These are phyloP conservation scores for Rhadina sibilatrix DNA, from an alignment of 2,113 vertebrate genomes.

Conservation along the genomic window DNA sequence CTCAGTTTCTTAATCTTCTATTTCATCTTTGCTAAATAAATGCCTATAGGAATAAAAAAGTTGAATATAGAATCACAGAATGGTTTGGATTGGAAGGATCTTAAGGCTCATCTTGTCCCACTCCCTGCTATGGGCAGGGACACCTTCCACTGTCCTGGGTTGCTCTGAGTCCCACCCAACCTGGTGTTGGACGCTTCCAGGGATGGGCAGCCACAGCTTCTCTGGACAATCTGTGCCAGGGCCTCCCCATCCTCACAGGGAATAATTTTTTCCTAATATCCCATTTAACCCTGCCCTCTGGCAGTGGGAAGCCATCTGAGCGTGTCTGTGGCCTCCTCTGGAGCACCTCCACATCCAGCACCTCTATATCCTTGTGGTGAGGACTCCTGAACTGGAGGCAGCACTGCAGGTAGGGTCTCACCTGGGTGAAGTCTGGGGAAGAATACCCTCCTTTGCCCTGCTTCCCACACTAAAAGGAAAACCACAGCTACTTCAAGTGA, in stretches of 20 bases:
- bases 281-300: neutral
- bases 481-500: neutral
- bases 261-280: neutral
- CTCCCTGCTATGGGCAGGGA: neutral
- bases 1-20: neutral
- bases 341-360: neutral
- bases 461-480: neutral
- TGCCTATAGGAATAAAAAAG: neutral
- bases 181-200: neutral
- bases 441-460: neutral
- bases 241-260: neutral
- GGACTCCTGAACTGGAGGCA: neutral
- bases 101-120: neutral
- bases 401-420: neutral
- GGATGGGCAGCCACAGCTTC: neutral
- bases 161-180: rapidly evolving
- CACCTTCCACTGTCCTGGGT: neutral
- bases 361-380: neutral
- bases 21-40: neutral
- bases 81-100: neutral
- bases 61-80: neutral
- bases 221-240: neutral
- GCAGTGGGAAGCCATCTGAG: neutral
- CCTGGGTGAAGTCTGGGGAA: neutral
- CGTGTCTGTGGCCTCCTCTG: neutral